Evolutionary conservation across 1,140 invertebrate species (phyloP).

Genomic region (Sycophila sp.): DNA sequence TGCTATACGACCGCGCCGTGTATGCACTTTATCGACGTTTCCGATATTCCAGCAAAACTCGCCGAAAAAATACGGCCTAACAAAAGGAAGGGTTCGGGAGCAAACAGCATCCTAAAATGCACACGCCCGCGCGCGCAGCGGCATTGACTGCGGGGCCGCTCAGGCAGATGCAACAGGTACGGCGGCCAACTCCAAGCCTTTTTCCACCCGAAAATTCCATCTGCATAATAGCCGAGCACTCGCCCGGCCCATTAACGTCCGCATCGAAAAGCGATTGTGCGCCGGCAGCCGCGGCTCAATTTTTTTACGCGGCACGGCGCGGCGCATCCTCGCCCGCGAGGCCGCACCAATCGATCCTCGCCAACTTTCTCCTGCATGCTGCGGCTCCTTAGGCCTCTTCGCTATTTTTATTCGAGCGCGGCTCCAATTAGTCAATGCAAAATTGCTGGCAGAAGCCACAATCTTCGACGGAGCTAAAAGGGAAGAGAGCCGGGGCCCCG

Average conservation of each 20-base stretch:
- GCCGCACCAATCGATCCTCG: background rate
- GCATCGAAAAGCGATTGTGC: background rate
- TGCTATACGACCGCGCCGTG: constrained; percentile 9
- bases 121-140: background rate
- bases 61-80: background rate
- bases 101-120: background rate
- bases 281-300: too few relatives aligned
- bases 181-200: too few relatives aligned
- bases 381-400: too few relatives aligned
- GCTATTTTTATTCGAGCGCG: background rate
- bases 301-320: background rate
- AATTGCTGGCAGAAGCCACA: too few relatives aligned
- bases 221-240: constrained; percentile 17
- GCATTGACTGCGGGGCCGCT: background rate
- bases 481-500: too few relatives aligned
- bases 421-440: too few relatives aligned
- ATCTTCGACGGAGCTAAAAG: too few relatives aligned
- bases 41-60: too few relatives aligned
- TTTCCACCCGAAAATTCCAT: constrained; percentile 21
- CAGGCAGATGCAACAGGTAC: constrained; percentile 4
- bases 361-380: too few relatives aligned
- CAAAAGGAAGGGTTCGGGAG: background rate
- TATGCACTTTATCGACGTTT: constrained; percentile 1
- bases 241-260: background rate
- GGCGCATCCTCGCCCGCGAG: background rate